Percentiles rank a stretch among this genome's conserved stretches.
phyloP scores from a whole-genome alignment of 2,888 invertebrate genomes.

The Lycia hirtaria region DNA sequence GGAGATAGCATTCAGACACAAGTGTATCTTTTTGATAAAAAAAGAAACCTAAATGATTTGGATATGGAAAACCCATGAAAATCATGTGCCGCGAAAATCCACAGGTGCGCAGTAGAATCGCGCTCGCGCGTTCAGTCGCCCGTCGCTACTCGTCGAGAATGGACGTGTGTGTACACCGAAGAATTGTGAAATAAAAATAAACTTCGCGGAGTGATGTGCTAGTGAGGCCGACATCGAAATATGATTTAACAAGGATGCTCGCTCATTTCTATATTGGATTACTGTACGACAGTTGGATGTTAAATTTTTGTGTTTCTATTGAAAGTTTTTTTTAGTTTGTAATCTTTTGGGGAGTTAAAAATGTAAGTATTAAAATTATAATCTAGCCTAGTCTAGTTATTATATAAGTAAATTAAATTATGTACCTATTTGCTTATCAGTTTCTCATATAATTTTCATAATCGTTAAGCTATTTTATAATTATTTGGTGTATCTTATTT shows the following conservation, averaged over 20 bases:
- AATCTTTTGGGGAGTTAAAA: slow-evolving; percentile 11
- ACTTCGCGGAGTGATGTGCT: slow-evolving; percentile 50
- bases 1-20: too few relatives aligned
- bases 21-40: too few relatives aligned
- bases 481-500: too few relatives aligned
- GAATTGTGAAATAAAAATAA: slow-evolving; percentile 40
- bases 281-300: slow-evolving; percentile 35
- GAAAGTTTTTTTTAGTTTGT: slow-evolving; percentile 6
- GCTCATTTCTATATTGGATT: slow-evolving; percentile 31
- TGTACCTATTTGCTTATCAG: not conserved
- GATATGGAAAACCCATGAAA: slow-evolving; percentile 3
- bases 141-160: slow-evolving; percentile 42
- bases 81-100: slow-evolving; percentile 35
- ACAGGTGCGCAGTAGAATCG: slow-evolving; percentile 52
- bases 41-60: not conserved
- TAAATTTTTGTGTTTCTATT: slow-evolving; percentile 25
- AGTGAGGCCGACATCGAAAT: slow-evolving; percentile 26
- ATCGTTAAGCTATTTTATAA: not conserved
- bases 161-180: slow-evolving; percentile 45
- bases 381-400: not conserved
- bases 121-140: slow-evolving; percentile 44
- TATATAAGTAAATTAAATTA: too few relatives aligned
- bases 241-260: slow-evolving; percentile 30
- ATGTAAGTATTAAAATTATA: slow-evolving; percentile 33
- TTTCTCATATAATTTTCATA: not conserved